Evolutionary conservation across 2,797 vertebrate species (phyloP).

Genomic region (Falco naumanni): DNA sequence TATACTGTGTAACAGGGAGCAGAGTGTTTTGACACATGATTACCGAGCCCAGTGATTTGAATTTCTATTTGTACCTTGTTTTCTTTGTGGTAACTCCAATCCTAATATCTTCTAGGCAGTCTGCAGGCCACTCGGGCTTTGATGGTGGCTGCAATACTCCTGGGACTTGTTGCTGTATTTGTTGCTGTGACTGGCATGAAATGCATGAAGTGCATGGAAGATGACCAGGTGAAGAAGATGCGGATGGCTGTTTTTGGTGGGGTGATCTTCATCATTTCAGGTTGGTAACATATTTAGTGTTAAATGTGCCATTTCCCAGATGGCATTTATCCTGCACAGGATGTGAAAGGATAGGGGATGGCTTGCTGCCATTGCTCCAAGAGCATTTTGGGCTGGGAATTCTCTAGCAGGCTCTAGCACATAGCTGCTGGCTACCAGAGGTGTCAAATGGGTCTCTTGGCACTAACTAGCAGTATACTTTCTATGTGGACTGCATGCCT

Average conservation of each 20-base stretch:
- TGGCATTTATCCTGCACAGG: not conserved
- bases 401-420: not conserved
- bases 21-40: not conserved
- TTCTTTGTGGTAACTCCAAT: not conserved
- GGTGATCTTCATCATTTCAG: constrained; percentile 83
- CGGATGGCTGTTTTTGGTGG: constrained; percentile 83
- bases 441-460: not conserved
- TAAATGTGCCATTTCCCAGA: not conserved
- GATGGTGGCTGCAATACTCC: constrained; percentile 85
- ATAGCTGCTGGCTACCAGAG: not conserved
- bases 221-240: constrained; percentile 81
- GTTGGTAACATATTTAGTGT: constrained; percentile 63
- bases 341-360: not conserved
- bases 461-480: not conserved
- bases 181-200: constrained; percentile 88
- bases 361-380: not conserved
- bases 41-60: not conserved
- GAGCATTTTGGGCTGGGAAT: not conserved
- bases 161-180: constrained; percentile 82
- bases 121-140: constrained; percentile 86
- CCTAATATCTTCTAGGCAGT: constrained; percentile 73
- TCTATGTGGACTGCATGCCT: not conserved
- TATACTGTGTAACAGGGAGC: not conserved
- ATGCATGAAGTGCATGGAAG: constrained; percentile 90
- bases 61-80: not conserved